Evolutionary conservation across 1,140 invertebrate species (phyloP), one percentile per base, ranked within the genome.

Genomic region (Solen grandis): DNA sequence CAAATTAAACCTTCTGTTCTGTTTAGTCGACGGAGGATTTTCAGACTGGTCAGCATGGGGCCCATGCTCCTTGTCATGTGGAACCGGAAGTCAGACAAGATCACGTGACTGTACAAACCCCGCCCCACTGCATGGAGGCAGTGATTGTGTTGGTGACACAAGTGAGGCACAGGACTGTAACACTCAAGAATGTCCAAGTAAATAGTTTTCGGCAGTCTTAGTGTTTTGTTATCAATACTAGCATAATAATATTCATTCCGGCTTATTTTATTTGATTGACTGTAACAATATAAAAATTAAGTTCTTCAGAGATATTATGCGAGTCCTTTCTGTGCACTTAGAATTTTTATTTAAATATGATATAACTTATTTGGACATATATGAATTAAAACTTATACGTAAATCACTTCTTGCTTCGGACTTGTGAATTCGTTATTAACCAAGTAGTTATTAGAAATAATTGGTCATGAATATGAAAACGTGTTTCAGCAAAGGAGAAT

Each of bases 21-120:
- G 62, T 62, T 38, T 38, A 84, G 81, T 86, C 46, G 68, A 85
- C 38, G 86, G 84, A 35, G 80, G 80, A 1, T 85, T 79, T 80
- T 68, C 81, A 14, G 63, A 52, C 8, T 87, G 84, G 84, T 36
- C 36, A 35, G 63, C 60, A 19, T 68, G 80, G 36, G 57, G 33
- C 0, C n/a, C 35, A 1, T 87, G 86, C 66, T 59, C 38, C 14
- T 72, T 74, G 10, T 57, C 75, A 50, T 87, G 86, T 60, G 86
- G 84, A 4, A 74, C 63, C 0, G 86, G 86, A 27, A 27, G 16
- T 19, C 60, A 76, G 57, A 10, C 73, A 8, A 72, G 77, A 57
- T 38, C 50, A 5, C 70, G 86, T 33, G 38, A 22, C 1, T 87
- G 86, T 66, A 76, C 54, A 19, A 82, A 84, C 46, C 85, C 85